Evolutionary conservation across 2,888 invertebrate species (phyloP), one percentile per base, ranked within the genome.

Genomic region (Heliconius hortense): DNA sequence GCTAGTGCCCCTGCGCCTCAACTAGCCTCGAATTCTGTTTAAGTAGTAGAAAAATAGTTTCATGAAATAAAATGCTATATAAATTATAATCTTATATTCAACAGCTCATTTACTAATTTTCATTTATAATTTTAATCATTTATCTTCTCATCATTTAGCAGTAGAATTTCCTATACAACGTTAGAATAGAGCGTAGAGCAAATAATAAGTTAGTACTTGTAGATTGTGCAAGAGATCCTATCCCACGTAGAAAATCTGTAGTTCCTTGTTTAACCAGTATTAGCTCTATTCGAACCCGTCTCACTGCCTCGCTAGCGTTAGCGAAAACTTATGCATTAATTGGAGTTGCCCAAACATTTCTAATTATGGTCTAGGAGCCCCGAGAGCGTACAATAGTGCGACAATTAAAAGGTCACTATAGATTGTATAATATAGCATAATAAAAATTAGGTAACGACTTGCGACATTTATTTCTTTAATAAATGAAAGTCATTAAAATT

Each of bases 161-260:
- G n/a, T n/a, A 56, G 10, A n/a, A 56, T 26, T 18, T 26, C 5
- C 24, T 13, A 18, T 53, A 13, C n/a, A 53, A 3, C 28, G 10
- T 53, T 15, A 21, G 53, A 18, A 2, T 21, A 11, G 48, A 28
- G 4, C 18, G 21, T 21, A 21, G 11, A 53, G 28, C 31, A 53
- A 53, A 68, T n/a, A 68, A 68, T 68, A 56, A 86, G 87, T 87
- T 87, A 85, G 83, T 78, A 81, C 79, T 79, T 81, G 28, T 75
- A 69, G 59, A 56, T 43, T 76, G 39, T 63, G 70, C 68, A 63
- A 64, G 74, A 75, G 63, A 48, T 35, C 59, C 64, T 63, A 73
- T 73, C 63, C 70, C 68, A 72, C 71, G 63, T 72, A 68, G 63
- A 76, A 67, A 63, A 74, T 60, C 63, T 26, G 26, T 48, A 35